Evolutionary conservation across 2,888 invertebrate genomes (phyloP), one percentile per base, ranked within the genome.

Genomic region (Macrophya annulata): DNA sequence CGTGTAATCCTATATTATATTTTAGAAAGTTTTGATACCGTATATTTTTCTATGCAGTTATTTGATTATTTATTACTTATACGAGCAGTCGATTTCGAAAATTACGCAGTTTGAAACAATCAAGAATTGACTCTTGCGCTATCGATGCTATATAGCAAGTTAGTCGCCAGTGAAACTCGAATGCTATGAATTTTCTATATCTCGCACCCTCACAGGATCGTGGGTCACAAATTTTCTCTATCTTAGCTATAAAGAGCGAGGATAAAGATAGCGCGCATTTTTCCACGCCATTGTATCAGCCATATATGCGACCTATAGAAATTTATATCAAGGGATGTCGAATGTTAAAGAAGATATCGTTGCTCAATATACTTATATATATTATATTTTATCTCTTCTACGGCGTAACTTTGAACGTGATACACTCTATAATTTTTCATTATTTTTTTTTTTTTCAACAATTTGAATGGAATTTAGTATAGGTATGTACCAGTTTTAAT

Each of bases 221-320:
- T 77, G 59, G 87, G 83, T 85, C 85, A 85, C 88, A 88, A 87
- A 87, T 88, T 89, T 86, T 55, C 83, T 85, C 84, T 86, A 87
- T 88, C 88, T 86, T 25, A 40, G 72, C 85, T 25, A 85, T 87
- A 88, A 88, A 88, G 86, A 65, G 76, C 45, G 86, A 81, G 81
- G 81, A 87, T 87, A 88, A 87, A 83, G 68, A 85, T 84, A 86
- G 86, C 81, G 74, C 79, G 82, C 86, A 86, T 87, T 89, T 88
- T 89, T 87, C 83, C 84, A 71, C 72, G 84, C 86, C 86, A 86
- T 85, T 86, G 85, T 86, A 84, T 71, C 85, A 83, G 59, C 81
- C 81, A 43, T 86, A 77, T 85, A 71, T 65, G 43, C 68, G 84
- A 48, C 74, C 48, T 85, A 85, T 84, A 87, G 86, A 87, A 88